phyloP scores from a whole-genome alignment of 2,888 invertebrate genomes.

The Yponomeuta plumbellus region DNA sequence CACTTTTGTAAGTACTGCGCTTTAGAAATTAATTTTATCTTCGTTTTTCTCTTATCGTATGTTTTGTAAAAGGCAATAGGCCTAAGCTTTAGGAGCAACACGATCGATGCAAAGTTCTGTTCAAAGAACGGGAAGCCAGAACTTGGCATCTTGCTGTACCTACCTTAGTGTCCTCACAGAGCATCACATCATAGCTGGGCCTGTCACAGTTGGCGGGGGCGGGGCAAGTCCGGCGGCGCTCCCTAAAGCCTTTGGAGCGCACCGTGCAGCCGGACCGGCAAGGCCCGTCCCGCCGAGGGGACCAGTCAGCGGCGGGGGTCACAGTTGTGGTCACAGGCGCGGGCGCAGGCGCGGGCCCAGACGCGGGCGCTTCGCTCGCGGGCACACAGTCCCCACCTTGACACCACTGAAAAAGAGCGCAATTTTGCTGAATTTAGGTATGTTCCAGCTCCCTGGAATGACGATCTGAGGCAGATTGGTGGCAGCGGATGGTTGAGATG shows the following conservation, averaged over 20 bases:
- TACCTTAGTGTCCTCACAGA: constrained; percentile 82
- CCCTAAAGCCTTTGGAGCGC: constrained; percentile 78
- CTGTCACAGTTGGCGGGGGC: constrained; percentile 78
- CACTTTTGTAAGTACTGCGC: too few species aligned
- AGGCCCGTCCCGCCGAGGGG: constrained; percentile 79
- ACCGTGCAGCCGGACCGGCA: constrained; percentile 82
- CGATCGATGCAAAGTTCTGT: too few species aligned
- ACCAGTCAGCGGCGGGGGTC: constrained; percentile 63
- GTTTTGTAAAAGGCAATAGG: too few species aligned
- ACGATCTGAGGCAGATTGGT: too few species aligned
- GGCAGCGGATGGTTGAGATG: neutral
- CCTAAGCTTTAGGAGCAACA: too few species aligned
- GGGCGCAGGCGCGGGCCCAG: constrained; percentile 44
- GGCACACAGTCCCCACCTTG: constrained; percentile 79
- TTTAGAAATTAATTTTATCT: too few species aligned
- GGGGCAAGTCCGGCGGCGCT: constrained; percentile 75
- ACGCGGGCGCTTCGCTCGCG: constrained; percentile 42
- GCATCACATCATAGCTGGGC: constrained; percentile 76
- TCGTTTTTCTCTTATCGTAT: too few species aligned
- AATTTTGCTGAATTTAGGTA: constrained; percentile 34
- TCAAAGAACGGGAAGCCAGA: too few species aligned
- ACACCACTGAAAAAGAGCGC: constrained; percentile 76
- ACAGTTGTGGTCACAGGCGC: constrained; percentile 38
- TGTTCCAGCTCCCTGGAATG: neutral
- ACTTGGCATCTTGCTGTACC: constrained; percentile 3